A percentile compares a stretch with the other conserved stretches of the same genome.
phyloP scores from a whole-genome alignment of 2,888 invertebrate genomes.

The Leistus spinibarbis region DNA sequence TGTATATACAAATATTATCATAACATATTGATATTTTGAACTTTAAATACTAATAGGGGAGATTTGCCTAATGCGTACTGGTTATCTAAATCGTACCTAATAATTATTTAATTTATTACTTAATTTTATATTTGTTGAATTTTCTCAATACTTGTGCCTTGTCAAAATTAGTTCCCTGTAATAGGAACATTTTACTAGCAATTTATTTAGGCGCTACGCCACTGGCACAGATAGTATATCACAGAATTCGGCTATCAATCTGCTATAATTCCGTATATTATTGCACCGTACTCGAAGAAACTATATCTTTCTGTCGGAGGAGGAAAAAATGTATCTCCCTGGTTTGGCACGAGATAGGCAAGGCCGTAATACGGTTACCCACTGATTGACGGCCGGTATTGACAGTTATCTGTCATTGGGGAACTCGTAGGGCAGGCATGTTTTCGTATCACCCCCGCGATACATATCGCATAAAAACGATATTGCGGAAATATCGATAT shows the following conservation, averaged over 20 bases:
- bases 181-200: too few species aligned
- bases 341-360: constrained; percentile 1
- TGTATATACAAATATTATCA: too few species aligned
- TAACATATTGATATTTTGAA: too few species aligned
- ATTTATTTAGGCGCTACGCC: too few species aligned
- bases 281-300: not conserved
- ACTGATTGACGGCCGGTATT: constrained; percentile 54
- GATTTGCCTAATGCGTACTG: too few species aligned
- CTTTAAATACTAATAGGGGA: too few species aligned
- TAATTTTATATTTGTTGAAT: too few species aligned
- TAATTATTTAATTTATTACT: too few species aligned
- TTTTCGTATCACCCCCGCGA: not conserved
- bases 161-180: too few species aligned
- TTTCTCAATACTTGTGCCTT: too few species aligned
- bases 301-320: not conserved
- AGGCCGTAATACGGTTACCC: constrained; percentile 52
- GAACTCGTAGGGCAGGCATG: constrained; percentile 40
- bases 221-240: too few species aligned
- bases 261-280: constrained; percentile 5
- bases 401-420: constrained; percentile 56
- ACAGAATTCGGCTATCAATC: not conserved
- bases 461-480: not conserved
- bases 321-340: not conserved
- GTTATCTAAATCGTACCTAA: too few species aligned
- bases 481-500: not conserved